Conservation (phyloP, 2,797 vertebrate species). For the Crenichthys baileyi region DNA sequence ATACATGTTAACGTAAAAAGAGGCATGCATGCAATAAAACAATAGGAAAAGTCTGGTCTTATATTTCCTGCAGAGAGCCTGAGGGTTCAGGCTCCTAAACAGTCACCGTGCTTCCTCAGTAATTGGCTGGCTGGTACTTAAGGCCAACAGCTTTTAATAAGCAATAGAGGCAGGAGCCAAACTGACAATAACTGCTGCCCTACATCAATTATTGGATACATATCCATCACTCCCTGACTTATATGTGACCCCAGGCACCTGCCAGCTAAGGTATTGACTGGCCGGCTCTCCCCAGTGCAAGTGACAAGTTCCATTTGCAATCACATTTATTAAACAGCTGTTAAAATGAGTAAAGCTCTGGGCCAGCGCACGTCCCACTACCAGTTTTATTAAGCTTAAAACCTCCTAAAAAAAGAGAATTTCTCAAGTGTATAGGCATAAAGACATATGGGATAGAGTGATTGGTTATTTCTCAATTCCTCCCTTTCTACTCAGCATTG, state of each 20-base stretch:
- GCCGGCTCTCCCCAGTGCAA: slow-evolving; percentile 76
- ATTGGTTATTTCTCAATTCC: slow-evolving; percentile 28
- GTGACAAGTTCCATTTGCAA: slow-evolving; percentile 88
- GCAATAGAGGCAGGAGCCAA: slow-evolving; percentile 85
- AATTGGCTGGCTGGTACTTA: slow-evolving; percentile 85
- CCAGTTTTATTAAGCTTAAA: slow-evolving; percentile 75
- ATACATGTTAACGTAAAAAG: slow-evolving; percentile 24
- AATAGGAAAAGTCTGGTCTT: slow-evolving; percentile 57
- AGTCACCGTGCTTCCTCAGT: slow-evolving; percentile 70
- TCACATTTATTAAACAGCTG: slow-evolving; percentile 86
- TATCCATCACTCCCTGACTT: slow-evolving; percentile 87
- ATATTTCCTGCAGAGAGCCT: slow-evolving; percentile 54
- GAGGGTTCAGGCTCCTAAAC: slow-evolving; percentile 68
- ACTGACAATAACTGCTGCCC: slow-evolving; percentile 85
- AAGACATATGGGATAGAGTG: slow-evolving; percentile 38
- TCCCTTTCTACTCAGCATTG: slow-evolving; percentile 15
- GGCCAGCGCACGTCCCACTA: slow-evolving; percentile 59
- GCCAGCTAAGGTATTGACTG: slow-evolving; percentile 84
- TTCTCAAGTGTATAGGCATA: slow-evolving; percentile 41
- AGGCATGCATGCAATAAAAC: slow-evolving; percentile 47
- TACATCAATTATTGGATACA: slow-evolving; percentile 88
- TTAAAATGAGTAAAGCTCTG: slow-evolving; percentile 83
- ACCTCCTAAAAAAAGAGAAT: slow-evolving; percentile 64
- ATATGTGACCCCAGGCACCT: slow-evolving; percentile 86
- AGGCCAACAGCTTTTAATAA: slow-evolving; percentile 87